These are phyloP conservation scores for Drosophila suzukii DNA, from an alignment of 1,140 invertebrate genomes.

Conservation along the genomic window DNA sequence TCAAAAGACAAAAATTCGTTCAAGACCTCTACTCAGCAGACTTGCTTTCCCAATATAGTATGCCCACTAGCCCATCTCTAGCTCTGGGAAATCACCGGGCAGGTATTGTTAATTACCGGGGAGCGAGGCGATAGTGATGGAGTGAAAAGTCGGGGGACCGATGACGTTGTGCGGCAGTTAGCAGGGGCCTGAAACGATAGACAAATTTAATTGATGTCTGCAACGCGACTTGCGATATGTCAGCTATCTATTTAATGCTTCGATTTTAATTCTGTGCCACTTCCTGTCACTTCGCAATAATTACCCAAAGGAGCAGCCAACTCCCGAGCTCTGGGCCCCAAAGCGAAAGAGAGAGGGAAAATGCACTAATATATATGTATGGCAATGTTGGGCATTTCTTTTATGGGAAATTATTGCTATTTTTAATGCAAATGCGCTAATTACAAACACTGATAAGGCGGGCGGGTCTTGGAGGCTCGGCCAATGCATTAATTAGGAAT, in stretches of 20 bases:
- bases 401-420: slow-evolving; percentile 83
- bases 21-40: not conserved
- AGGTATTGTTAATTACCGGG: slow-evolving; percentile 56
- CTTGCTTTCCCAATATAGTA: not conserved
- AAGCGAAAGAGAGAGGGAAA: not conserved
- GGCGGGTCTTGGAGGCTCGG: slow-evolving; percentile 24
- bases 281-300: slow-evolving; percentile 66
- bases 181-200: slow-evolving; percentile 16
- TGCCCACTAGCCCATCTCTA: slow-evolving; percentile 16
- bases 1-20: not conserved
- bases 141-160: slow-evolving; percentile 11
- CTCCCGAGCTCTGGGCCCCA: not conserved
- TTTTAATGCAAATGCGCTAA: slow-evolving; percentile 83
- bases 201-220: slow-evolving; percentile 57
- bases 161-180: slow-evolving; percentile 6
- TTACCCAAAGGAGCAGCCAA: slow-evolving; percentile 42
- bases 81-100: slow-evolving; percentile 19
- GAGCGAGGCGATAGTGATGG: slow-evolving; percentile 15
- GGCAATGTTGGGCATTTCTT: slow-evolving; percentile 66
- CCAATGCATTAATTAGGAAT: slow-evolving; percentile 68
- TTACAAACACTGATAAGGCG: slow-evolving; percentile 81
- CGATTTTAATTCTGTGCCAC: slow-evolving; percentile 71
- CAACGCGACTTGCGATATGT: slow-evolving; percentile 46
- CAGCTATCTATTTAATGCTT: slow-evolving; percentile 78
- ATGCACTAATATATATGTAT: slow-evolving; percentile 37